Percentiles rank a stretch among this genome's conserved stretches.
These are phyloP conservation scores for Tursiops truncatus DNA, from an alignment of 2,113 vertebrate species.

Conservation along the genomic window DNA sequence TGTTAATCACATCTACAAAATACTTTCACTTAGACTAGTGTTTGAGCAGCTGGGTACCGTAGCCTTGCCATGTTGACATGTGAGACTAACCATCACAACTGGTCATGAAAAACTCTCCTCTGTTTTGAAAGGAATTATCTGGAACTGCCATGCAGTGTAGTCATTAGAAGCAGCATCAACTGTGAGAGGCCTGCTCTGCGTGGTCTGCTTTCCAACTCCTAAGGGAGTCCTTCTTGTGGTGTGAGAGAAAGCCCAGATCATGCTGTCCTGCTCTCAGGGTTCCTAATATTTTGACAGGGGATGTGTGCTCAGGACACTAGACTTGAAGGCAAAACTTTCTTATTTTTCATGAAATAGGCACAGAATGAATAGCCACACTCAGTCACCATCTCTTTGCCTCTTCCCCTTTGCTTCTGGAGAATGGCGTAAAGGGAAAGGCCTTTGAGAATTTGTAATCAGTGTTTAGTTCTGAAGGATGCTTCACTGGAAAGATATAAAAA, in stretches of 20 bases:
- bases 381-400: not conserved
- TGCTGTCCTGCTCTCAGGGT: fast-evolving
- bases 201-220: not conserved
- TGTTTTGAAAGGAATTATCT: not conserved
- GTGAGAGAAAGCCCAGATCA: not conserved
- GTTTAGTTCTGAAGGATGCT: not conserved
- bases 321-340: not conserved
- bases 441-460: not conserved
- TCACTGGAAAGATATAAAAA: not conserved
- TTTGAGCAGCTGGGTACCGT: not conserved
- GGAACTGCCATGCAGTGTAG: not conserved
- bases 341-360: not conserved
- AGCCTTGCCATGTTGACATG: not conserved
- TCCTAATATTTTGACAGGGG: not conserved
- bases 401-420: not conserved
- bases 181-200: not conserved
- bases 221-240: not conserved
- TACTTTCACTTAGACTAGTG: not conserved
- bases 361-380: not conserved
- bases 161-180: too few species aligned
- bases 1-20: not conserved
- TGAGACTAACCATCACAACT: not conserved
- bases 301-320: not conserved
- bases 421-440: too few species aligned
- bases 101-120: not conserved